Evolutionary conservation across 1,140 invertebrate genomes (phyloP), one percentile per base, ranked within the genome.

Genomic region (Calosoma granatense): DNA sequence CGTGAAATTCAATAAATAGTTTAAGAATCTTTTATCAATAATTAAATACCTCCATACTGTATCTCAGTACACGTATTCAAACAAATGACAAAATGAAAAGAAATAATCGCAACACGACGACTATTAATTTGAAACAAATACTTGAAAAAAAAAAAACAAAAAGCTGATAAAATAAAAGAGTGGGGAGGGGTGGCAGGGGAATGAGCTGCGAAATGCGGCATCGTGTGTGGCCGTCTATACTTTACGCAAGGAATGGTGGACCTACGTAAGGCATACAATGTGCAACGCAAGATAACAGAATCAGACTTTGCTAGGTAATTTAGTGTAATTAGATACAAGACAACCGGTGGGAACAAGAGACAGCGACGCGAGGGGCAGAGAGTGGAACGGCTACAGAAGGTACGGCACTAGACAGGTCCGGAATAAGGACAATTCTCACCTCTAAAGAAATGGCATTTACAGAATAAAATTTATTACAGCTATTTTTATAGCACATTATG

Each of bases 321-420:
- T 47, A 66, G 59, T 60, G 60, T 67, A 67, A 67, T 67, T 66
- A 67, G 65, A 64, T 64, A 63, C 63, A 61, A 60, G 61, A 47
- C 41, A 47, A 36, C 26, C 9, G 15, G 41, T 47, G 41, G 41
- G 41, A 9, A 17, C 41, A 47, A 17, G 9, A 9, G 41, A 4
- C 6, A 11, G 4, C 41, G 15, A 17, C 41, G 26, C n/a, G 63
- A 61, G 60, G 59, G 52, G 56, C 56, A 61, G 61, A 59, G 59
- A 36, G 26, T 36, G 6, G 17, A 47, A 47, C 6, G 15, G 41
- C 41, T 9, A 17, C 41, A 47, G 41, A 47, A 47, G 41, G 41
- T 47, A 17, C 41, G 41, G 17, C 17, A 17, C 41, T 9, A 4
- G 15, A 6, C 41, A 47, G 41, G 17, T 4, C 9, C 17, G 41